phyloP scores from a whole-genome alignment of 1,140 invertebrate species.

The Hyphantria cunea region DNA sequence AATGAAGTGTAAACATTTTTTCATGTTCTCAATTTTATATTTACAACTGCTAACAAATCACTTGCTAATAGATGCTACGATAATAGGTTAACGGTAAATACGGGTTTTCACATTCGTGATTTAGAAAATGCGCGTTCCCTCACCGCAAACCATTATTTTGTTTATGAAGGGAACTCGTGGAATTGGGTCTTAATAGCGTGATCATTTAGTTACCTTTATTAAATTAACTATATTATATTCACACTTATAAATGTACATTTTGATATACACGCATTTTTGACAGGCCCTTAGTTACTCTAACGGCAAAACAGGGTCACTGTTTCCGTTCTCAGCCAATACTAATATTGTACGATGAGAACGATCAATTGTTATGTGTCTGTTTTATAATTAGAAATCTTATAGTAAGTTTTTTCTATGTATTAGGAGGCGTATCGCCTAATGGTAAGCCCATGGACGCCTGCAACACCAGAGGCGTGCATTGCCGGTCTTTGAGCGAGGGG shows the following conservation, averaged over 20 bases:
- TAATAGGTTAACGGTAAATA: constrained; percentile 36
- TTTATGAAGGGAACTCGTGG: constrained; percentile 47
- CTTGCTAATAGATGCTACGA: constrained; percentile 41
- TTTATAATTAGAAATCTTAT: no score
- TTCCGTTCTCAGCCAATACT: no score
- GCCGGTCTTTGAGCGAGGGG: no score
- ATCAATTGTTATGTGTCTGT: no score
- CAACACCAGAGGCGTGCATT: no score
- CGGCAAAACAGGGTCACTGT: no score
- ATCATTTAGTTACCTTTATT: constrained; percentile 51
- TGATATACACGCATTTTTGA: background rate
- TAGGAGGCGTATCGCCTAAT: no score
- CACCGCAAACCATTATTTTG: constrained; percentile 66
- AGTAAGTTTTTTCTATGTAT: no score
- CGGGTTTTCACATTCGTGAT: constrained; percentile 64
- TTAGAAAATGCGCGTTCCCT: constrained; percentile 54
- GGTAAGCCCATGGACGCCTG: no score
- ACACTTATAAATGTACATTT: background rate
- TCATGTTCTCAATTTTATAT: constrained; percentile 6
- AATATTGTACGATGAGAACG: no score
- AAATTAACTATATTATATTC: constrained; percentile 11
- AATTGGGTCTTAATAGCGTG: constrained; percentile 41
- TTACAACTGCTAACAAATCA: constrained; percentile 33
- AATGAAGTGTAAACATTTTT: background rate
- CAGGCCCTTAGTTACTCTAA: no score